Evolutionary conservation across 2,113 vertebrate genomes (phyloP), one percentile per base, ranked within the genome.

Genomic region (Arothron firmamentum): DNA sequence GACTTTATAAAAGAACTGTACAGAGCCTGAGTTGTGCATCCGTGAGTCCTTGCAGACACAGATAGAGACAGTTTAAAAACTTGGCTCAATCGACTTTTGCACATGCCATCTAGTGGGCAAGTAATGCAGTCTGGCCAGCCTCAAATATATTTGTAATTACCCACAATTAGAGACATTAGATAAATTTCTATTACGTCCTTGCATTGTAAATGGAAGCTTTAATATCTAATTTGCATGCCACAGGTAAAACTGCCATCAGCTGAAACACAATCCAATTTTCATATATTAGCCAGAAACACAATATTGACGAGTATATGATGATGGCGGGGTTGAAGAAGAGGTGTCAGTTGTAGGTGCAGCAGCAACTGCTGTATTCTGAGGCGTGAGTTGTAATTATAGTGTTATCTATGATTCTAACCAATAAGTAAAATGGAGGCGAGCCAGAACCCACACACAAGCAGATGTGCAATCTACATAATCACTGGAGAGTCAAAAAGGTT

Each of bases 351-450:
- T 47, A 67, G 25, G 25, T 28, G 25, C 25, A 79, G 12, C 4
- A 71, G 64, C 47, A 55, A 17, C 0, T 72, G 67, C 65, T 66
- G 46, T 61, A 56, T 65, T 52, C 67, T 74, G 11, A 63, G 58
- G 70, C 62, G 52, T 65, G 67, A 62, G 28, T 59, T 70, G 54
- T 83, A 80, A 88, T 80, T 88, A 71, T 47, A 68, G 65, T 64
- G 70, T 67, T 78, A 87, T 84, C 83, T 80, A 61, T 62, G 72
- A 67, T 57, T 76, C 64, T 34, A 4, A 69, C 75, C 62, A 80
- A 84, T 86, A 82, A 85, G 70, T 56, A 41, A 75, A 70, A 83
- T 67, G 52, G 51, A 76, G 77, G 54, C 59, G 75, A 64, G 62
- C 52, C 21, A 34, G 4, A 9, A 18, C 62, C 42, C 34, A 7